Conservation (phyloP, 1,140 invertebrate species). For the Ceratosolen solmsi region DNA sequence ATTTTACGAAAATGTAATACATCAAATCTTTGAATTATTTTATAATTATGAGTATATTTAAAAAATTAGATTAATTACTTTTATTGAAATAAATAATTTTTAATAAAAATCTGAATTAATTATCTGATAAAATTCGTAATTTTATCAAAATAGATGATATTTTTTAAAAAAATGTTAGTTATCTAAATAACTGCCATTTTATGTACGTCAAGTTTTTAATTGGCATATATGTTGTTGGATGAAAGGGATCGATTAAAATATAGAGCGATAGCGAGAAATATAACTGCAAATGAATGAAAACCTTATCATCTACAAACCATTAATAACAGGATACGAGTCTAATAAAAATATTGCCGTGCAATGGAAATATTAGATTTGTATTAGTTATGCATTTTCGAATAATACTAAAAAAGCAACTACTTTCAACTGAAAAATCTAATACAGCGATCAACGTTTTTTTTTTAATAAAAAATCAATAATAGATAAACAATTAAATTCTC, state of each 20-base stretch:
- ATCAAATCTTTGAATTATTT: no score
- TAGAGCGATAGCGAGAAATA: conserved; percentile 26
- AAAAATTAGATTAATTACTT: no score
- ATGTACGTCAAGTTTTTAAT: no score
- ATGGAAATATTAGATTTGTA: conserved; percentile 33
- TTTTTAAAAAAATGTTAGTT: background rate
- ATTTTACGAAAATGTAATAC: no score
- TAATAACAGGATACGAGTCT: conserved; percentile 47
- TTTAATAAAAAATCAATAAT: conserved; percentile 33
- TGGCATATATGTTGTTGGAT: conserved; percentile 32
- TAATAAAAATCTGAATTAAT: background rate
- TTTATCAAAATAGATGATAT: conserved; percentile 2
- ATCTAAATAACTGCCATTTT: conserved; percentile 1
- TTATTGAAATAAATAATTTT: background rate
- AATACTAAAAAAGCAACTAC: background rate
- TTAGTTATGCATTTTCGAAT: conserved; percentile 24
- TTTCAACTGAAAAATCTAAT: background rate
- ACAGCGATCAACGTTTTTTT: background rate
- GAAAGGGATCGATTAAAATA: conserved; percentile 45
- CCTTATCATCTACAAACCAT: conserved; percentile 42
- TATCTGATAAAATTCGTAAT: background rate
- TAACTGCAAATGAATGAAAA: conserved; percentile 44
- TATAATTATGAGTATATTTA: no score
- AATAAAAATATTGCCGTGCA: conserved; percentile 35
- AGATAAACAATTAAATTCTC: background rate